Conservation (phyloP, 1,140 invertebrate genomes). For the Centruroides sculpturatus region DNA sequence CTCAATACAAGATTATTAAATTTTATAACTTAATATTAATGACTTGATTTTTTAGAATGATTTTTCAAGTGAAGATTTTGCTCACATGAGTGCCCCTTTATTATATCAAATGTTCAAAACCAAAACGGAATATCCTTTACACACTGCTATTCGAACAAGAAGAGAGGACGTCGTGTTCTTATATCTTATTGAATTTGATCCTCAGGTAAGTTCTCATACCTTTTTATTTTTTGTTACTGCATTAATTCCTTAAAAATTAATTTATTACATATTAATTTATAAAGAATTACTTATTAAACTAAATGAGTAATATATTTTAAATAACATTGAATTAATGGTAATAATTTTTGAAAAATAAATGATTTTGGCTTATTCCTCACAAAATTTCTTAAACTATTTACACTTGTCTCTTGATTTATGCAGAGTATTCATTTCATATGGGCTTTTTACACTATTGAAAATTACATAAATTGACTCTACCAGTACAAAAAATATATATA, state of each 20-base stretch:
- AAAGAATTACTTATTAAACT: background rate
- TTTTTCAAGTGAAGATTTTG: slow-evolving; percentile 78
- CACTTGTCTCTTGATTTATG: too few species aligned
- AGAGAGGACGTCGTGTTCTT: slow-evolving; percentile 89
- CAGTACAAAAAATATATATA: too few species aligned
- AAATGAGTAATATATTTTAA: background rate
- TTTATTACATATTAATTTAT: background rate
- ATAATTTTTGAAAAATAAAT: too few species aligned
- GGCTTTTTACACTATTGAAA: too few species aligned
- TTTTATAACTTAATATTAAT: background rate
- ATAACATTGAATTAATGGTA: background rate
- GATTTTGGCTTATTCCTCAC: too few species aligned
- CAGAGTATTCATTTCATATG: too few species aligned
- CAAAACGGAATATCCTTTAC: slow-evolving; percentile 74
- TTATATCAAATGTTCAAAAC: slow-evolving; percentile 79
- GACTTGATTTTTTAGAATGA: slow-evolving; percentile 48
- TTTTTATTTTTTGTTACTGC: background rate
- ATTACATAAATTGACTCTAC: too few species aligned
- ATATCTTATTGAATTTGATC: slow-evolving; percentile 76
- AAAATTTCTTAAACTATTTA: too few species aligned
- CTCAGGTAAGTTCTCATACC: slow-evolving; percentile 50
- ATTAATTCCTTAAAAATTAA: background rate
- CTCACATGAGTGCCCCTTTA: slow-evolving; percentile 74
- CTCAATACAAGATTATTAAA: background rate
- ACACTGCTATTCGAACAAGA: slow-evolving; percentile 68